Percentiles rank a stretch among this genome's conserved stretches.
Conservation (phyloP, 2,113 vertebrate genomes). For the Psilopogon haemacephalus region DNA sequence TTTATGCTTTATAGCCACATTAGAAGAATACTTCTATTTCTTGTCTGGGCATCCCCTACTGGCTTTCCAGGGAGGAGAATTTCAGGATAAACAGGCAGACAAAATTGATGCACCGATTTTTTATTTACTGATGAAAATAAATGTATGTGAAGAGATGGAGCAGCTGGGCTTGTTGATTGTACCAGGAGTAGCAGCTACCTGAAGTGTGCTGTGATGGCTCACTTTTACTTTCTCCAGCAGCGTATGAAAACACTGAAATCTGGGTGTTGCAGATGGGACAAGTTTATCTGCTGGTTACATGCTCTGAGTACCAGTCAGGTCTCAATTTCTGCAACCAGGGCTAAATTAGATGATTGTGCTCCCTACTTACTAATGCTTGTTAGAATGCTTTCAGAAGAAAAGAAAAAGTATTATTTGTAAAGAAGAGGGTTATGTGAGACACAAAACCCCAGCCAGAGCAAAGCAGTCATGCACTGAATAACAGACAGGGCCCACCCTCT, state of each 20-base stretch:
- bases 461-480: conserved; percentile 21
- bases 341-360: neutral
- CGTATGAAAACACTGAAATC: neutral
- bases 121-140: neutral
- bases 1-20: neutral
- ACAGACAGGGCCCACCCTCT: neutral
- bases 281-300: neutral
- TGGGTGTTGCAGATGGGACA: neutral
- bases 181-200: neutral
- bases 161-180: neutral
- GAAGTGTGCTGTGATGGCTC: neutral
- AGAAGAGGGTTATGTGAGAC: neutral
- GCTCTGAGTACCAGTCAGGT: neutral
- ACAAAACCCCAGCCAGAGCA: neutral
- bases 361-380: neutral
- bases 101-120: neutral
- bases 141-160: neutral
- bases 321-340: neutral
- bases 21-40: neutral
- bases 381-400: neutral
- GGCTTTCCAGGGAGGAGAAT: neutral
- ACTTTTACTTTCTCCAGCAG: neutral
- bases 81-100: neutral
- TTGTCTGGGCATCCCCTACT: neutral
- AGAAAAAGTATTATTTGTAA: neutral